phyloP scores from a whole-genome alignment of 2,888 invertebrate genomes.

The Tinea trinotella region DNA sequence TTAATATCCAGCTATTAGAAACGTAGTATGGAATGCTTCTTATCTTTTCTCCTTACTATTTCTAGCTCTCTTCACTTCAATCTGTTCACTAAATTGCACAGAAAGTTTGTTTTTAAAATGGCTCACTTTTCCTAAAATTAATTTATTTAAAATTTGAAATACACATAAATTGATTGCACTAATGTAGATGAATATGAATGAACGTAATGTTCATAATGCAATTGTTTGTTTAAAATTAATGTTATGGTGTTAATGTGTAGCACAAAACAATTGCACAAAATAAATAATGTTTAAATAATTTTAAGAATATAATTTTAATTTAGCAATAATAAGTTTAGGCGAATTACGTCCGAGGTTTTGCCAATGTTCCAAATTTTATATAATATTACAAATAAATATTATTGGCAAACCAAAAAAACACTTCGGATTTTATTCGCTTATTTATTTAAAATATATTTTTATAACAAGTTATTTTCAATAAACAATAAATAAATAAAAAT shows the following conservation, averaged over 20 bases:
- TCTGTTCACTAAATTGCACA: constrained; percentile 68
- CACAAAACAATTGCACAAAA: constrained; percentile 9
- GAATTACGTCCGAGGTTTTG: constrained; percentile 11
- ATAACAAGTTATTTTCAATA: no score
- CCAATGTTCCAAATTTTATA: neutral
- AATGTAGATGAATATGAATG: constrained; percentile 20
- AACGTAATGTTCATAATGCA: neutral
- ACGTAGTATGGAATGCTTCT: constrained; percentile 69
- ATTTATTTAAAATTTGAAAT: constrained; percentile 36
- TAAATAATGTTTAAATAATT: neutral
- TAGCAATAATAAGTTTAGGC: constrained; percentile 14
- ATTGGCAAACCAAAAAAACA: neutral
- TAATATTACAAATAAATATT: neutral
- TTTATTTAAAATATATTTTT: neutral
- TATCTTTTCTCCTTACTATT: constrained; percentile 56
- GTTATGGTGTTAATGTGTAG: constrained; percentile 10
- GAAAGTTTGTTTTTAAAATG: constrained; percentile 67
- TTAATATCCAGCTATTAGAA: constrained; percentile 68
- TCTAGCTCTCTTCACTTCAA: constrained; percentile 65
- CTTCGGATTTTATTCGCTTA: constrained; percentile 17
- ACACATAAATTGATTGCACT: constrained; percentile 51
- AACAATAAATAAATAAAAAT: neutral
- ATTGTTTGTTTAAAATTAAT: constrained; percentile 3
- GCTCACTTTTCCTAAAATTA: constrained; percentile 69
- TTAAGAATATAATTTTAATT: constrained; percentile 4